Evolutionary conservation across 2,113 vertebrate genomes (phyloP).

Genomic region (Columba janthina): DNA sequence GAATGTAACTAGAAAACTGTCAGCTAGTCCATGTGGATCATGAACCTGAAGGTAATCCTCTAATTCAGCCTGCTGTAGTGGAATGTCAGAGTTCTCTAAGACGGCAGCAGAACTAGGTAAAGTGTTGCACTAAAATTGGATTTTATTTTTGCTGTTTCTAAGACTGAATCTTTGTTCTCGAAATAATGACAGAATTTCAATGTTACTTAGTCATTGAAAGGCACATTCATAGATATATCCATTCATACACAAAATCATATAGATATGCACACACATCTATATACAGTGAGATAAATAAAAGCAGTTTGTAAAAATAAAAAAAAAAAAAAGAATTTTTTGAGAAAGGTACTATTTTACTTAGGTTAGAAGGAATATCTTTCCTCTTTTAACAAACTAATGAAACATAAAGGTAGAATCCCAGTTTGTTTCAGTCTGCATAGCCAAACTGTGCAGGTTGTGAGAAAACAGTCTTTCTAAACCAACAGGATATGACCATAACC

Average conservation of each 20-base stretch:
- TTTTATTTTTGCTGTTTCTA: background rate
- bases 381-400: background rate
- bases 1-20: background rate
- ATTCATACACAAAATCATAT: background rate
- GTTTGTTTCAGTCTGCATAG: background rate
- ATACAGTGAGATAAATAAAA: background rate
- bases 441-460: background rate
- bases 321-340: background rate
- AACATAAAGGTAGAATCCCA: background rate
- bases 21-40: background rate
- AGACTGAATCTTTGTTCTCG: background rate
- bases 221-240: fast-evolving
- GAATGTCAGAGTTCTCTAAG: background rate
- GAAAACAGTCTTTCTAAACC: background rate
- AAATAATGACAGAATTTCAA: background rate
- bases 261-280: fast-evolving
- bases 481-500: background rate
- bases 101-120: background rate
- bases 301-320: background rate
- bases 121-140: background rate
- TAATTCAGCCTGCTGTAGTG: background rate
- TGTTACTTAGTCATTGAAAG: background rate
- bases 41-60: background rate
- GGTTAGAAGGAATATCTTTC: background rate
- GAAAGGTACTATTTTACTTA: background rate